Conservation (phyloP, 1,140 invertebrate genomes). For the Aphelinus certus region DNA sequence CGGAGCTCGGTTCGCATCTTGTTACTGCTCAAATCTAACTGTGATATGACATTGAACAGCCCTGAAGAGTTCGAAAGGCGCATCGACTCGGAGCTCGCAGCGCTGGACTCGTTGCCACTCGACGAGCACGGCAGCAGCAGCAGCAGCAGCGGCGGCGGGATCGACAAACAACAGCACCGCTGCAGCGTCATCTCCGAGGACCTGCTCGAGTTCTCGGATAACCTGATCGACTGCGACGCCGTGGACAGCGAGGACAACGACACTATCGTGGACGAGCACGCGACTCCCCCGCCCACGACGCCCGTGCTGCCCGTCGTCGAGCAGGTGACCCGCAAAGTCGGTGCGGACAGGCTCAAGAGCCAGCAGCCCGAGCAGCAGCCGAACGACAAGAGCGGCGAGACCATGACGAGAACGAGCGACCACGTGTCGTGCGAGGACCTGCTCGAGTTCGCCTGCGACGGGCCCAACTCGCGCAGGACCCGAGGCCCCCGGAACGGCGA, state of each 20-base stretch:
- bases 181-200: conserved; percentile 56
- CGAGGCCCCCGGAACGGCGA: conserved; percentile 80
- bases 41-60: conserved; percentile 42
- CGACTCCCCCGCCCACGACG: not conserved
- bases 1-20: too few species aligned
- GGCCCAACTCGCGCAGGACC: conserved; percentile 72
- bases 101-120: conserved; percentile 68
- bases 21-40: too few species aligned
- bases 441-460: conserved; percentile 88
- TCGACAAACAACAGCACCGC: conserved; percentile 35
- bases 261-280: conserved; percentile 2
- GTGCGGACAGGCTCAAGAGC: not conserved
- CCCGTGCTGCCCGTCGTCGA: conserved; percentile 11
- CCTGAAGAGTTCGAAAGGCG: conserved; percentile 68
- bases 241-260: conserved; percentile 34
- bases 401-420: conserved; percentile 66
- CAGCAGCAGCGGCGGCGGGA: too few species aligned
- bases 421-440: conserved; percentile 93
- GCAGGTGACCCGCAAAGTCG: conserved; percentile 8
- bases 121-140: conserved; percentile 46
- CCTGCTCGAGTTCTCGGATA: conserved; percentile 58
- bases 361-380: conserved; percentile 4
- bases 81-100: conserved; percentile 74
- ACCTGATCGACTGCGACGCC: conserved; percentile 48
- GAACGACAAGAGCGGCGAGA: conserved; percentile 35